Percentiles rank a stretch among this genome's conserved stretches.
Conservation (phyloP, 1,140 invertebrate genomes). For the Drosophila persimilis region DNA sequence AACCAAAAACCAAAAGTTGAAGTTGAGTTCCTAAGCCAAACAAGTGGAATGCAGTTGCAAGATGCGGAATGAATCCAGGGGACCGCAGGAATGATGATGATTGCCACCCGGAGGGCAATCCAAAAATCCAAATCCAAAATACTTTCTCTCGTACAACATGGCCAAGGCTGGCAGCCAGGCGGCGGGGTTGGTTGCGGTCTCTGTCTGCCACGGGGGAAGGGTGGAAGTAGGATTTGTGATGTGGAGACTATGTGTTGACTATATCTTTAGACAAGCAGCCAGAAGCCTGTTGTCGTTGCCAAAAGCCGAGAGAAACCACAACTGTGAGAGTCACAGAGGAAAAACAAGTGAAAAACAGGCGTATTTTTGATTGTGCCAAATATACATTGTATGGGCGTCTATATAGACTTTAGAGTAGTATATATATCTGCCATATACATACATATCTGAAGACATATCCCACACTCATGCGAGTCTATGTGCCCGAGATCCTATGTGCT, state of each 20-base stretch:
- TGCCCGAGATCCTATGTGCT: constrained; percentile 29
- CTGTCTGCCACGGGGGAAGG: not conserved
- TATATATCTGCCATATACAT: constrained; percentile 23
- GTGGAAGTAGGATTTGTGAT: not conserved
- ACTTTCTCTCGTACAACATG: not conserved
- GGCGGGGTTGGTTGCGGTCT: too few relatives aligned
- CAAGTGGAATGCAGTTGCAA: not conserved
- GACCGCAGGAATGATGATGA: too few relatives aligned
- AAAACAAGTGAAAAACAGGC: constrained; percentile 9
- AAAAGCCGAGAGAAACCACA: constrained; percentile 1
- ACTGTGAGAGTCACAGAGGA: not conserved
- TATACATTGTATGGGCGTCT: constrained; percentile 38
- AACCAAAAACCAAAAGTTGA: not conserved
- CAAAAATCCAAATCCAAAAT: not conserved
- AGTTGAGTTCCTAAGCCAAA: not conserved
- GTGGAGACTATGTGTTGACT: not conserved
- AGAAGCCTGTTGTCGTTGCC: constrained; percentile 8
- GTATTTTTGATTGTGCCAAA: constrained; percentile 64
- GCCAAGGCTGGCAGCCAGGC: too few relatives aligned
- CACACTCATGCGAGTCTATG: constrained; percentile 1
- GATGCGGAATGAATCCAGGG: not conserved
- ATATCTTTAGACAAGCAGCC: constrained; percentile 5
- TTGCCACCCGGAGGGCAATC: too few relatives aligned
- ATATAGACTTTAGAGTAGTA: constrained; percentile 9
- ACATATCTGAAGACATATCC: constrained; percentile 5